Percentiles rank a stretch among this genome's conserved stretches.
Conservation (phyloP, 2,797 vertebrate species). For the Xerus rutilus region DNA sequence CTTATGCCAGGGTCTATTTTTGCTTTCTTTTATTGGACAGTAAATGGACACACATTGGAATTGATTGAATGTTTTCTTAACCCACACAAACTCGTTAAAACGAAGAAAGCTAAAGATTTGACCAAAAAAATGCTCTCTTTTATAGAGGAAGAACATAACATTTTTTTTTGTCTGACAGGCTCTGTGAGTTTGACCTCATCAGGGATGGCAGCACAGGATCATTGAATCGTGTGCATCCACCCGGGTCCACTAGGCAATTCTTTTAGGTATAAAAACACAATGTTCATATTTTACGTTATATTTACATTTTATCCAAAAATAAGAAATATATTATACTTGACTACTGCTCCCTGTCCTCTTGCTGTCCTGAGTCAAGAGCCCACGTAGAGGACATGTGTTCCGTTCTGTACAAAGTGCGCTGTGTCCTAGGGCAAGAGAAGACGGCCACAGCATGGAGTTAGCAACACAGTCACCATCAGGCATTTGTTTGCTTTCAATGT, state of each 20-base stretch:
- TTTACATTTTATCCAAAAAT: background rate
- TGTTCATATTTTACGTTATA: background rate
- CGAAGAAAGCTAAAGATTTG: background rate
- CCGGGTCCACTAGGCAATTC: background rate
- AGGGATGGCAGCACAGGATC: background rate
- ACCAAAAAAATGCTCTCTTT: background rate
- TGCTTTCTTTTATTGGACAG: background rate
- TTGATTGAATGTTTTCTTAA: background rate
- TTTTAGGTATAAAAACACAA: background rate
- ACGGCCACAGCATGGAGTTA: background rate
- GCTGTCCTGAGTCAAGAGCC: background rate
- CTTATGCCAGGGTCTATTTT: background rate
- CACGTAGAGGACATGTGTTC: background rate
- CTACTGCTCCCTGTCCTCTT: background rate
- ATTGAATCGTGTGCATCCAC: background rate
- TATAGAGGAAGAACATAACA: background rate
- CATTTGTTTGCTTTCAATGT: background rate
- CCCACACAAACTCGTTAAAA: background rate
- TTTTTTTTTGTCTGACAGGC: background rate
- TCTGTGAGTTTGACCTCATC: background rate
- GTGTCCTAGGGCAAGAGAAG: background rate
- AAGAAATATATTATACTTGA: background rate
- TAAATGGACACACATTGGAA: background rate
- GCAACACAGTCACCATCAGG: background rate
- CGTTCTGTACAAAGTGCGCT: rapidly evolving